Evolutionary conservation across 2,797 vertebrate genomes (phyloP), one percentile per base, ranked within the genome.

Genomic region (Acanthurus tractus): DNA sequence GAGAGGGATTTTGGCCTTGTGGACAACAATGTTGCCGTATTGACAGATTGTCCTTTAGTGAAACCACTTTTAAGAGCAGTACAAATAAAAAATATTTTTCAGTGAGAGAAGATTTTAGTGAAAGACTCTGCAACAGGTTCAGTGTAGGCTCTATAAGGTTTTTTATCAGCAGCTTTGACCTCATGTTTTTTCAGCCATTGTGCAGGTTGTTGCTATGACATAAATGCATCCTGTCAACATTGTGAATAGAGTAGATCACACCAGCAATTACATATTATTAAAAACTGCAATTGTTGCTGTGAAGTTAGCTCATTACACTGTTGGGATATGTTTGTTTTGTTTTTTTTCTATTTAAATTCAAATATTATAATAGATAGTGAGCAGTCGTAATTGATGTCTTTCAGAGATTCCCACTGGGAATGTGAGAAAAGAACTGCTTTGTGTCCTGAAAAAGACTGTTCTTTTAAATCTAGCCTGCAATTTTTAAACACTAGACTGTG

Each of bases 31-130:
- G 40, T 2, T 52, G 12, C 8, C 0, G 2, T 20, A 52, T n/a
- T 45, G 66, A 81, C 65, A 17, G 40, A 58, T 46, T 40, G 58
- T 23, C 68, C 18, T 55, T 68, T n/a, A 73, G 52, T 53, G 4
- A 58, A 70, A 59, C 38, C 36, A 44, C 34, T 55, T 44, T 70
- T 0, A 45, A 56, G 14, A 62, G 18, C 17, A 36, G 10, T n/a
- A 53, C 50, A 46, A 18, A 63, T 14, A 69, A 69, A 67, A 78
- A 67, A 6, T 2, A 15, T 11, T 59, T 40, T 63, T 53, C 8
- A 36, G 36, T 14, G 22, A 49, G 11, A 11, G 9, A 46, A n/a
- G 20, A 34, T 40, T 69, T 45, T 8, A 65, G 50, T 29, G 29
- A 34, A 34, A 34, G 29, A 34, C 5, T 34, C 29, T 34, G 5